Conservation (phyloP, 2,113 vertebrate species). For the Antennarius striatus region DNA sequence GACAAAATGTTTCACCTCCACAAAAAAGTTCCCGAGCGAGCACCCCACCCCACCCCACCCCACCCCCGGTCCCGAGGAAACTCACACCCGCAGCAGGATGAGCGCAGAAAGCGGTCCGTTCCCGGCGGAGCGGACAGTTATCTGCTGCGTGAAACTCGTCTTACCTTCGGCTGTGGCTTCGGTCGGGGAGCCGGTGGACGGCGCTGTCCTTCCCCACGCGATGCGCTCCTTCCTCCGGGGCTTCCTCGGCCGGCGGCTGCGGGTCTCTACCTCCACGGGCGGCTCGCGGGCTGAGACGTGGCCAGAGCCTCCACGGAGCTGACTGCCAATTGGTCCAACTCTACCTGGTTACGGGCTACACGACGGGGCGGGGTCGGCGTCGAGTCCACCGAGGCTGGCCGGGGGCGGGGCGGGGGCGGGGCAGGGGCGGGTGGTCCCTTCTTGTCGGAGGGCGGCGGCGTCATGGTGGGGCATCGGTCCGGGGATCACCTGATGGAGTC, state of each 20-base stretch:
- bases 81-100: background rate
- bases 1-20: too few species aligned
- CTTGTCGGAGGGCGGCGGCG: too few species aligned
- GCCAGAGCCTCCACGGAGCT: constrained; percentile 11
- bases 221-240: background rate
- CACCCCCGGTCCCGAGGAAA: constrained; percentile 2
- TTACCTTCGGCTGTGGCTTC: background rate
- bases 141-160: background rate
- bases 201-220: background rate
- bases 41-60: background rate
- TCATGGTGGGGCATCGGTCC: too few species aligned
- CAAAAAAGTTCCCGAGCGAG: background rate
- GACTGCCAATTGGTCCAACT: background rate
- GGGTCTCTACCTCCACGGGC: background rate
- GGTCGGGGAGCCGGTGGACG: constrained; percentile 9
- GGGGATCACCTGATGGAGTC: too few species aligned
- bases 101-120: background rate
- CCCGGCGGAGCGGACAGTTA: too few species aligned
- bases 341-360: too few species aligned
- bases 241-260: constrained; percentile 7
- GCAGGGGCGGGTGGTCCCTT: constrained; percentile 1
- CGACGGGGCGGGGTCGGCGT: too few species aligned
- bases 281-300: constrained; percentile 47
- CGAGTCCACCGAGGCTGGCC: too few species aligned
- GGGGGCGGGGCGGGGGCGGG: background rate